These are phyloP conservation scores for Ypsolopha scabrella DNA, from an alignment of 2,888 invertebrate genomes.

Conservation along the genomic window DNA sequence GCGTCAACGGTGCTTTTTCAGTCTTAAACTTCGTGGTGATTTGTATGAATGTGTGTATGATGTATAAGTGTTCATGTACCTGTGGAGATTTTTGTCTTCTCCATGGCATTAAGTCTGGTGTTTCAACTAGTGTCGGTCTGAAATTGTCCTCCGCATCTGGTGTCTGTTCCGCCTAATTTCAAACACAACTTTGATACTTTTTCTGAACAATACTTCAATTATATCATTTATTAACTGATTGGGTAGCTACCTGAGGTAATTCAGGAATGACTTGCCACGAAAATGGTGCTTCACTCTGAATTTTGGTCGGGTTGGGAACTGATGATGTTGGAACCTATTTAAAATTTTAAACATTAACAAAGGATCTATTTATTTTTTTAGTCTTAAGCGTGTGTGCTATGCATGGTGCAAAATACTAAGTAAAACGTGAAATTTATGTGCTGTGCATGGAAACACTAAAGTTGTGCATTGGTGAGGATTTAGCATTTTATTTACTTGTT, in stretches of 20 bases:
- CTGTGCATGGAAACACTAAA: too few species aligned
- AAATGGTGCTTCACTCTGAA: slow-evolving; percentile 40
- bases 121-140: slow-evolving; percentile 50
- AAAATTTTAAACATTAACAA: neutral
- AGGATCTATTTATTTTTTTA: too few species aligned
- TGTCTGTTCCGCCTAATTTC: slow-evolving; percentile 54
- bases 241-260: slow-evolving; percentile 51
- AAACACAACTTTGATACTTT: slow-evolving; percentile 6
- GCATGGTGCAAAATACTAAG: too few species aligned
- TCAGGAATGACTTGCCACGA: slow-evolving; percentile 61
- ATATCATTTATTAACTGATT: slow-evolving; percentile 3
- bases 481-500: too few species aligned
- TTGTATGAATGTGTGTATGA: slow-evolving; percentile 2
- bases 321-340: slow-evolving; percentile 38
- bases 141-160: slow-evolving; percentile 55
- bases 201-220: too few species aligned
- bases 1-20: neutral
- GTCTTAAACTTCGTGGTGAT: neutral
- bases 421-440: too few species aligned
- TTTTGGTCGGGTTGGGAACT: slow-evolving; percentile 35
- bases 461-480: neutral
- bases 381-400: too few species aligned
- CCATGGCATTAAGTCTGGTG: slow-evolving; percentile 42
- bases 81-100: slow-evolving; percentile 52
- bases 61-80: slow-evolving; percentile 26